These are phyloP conservation scores for Neotragus moschatus DNA, from an alignment of 2,113 vertebrate genomes.

Conservation along the genomic window DNA sequence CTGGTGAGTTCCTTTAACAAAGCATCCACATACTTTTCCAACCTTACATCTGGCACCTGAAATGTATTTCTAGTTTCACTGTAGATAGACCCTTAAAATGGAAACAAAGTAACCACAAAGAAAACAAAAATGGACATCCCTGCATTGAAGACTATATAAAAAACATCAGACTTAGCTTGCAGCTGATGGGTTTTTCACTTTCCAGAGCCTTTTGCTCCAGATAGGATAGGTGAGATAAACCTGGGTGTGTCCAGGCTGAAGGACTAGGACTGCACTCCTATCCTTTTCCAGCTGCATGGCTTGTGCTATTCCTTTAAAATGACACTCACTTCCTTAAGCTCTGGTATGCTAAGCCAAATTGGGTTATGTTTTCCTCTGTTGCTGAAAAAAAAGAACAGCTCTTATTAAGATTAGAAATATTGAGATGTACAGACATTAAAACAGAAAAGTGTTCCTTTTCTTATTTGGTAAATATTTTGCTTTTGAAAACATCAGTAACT, in stretches of 20 bases:
- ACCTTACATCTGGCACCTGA: not conserved
- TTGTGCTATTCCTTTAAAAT: not conserved
- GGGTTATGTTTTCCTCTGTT: slow-evolving; percentile 33
- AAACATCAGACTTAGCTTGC: not conserved
- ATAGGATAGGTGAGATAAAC: not conserved
- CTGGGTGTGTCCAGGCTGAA: not conserved
- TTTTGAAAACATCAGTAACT: slow-evolving; percentile 57
- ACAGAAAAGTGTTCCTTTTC: slow-evolving; percentile 50
- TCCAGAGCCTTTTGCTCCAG: not conserved
- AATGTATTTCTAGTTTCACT: not conserved
- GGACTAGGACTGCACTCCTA: not conserved
- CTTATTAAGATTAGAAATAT: slow-evolving; percentile 38
- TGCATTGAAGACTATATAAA: not conserved
- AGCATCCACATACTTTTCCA: not conserved
- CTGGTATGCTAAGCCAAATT: not conserved
- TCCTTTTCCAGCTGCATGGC: not conserved
- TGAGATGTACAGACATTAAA: slow-evolving; percentile 37
- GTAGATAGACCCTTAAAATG: not conserved
- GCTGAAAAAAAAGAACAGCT: slow-evolving; percentile 36
- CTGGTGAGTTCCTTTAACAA: not conserved
- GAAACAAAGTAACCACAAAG: not conserved
- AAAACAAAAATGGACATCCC: not conserved
- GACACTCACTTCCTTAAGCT: not conserved
- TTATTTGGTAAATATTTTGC: slow-evolving; percentile 74
- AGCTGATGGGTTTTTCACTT: not conserved